A percentile compares a stretch with the other conserved stretches of the same genome.
Conservation (phyloP, 2,797 vertebrate species). For the Sebastes diploproa region DNA sequence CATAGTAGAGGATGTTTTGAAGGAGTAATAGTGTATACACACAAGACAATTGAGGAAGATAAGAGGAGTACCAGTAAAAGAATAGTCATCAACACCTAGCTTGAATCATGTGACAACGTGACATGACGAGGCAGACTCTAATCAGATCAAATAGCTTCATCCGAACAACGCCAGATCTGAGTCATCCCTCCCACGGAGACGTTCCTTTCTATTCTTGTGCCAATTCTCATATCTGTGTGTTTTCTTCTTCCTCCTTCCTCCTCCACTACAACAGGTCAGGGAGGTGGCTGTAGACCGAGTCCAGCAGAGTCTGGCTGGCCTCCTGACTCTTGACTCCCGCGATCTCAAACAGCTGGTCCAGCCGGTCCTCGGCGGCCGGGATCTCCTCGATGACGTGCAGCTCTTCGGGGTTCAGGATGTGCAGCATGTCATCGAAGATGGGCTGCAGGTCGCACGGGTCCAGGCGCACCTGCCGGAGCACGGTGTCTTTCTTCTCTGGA, state of each 20-base stretch:
- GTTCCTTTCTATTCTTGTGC: not conserved
- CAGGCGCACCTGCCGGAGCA: conserved; percentile 94
- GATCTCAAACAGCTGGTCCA: conserved; percentile 95
- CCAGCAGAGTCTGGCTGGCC: conserved; percentile 96
- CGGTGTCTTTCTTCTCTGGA: conserved; percentile 97
- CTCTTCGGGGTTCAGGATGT: conserved; percentile 96
- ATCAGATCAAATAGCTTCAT: not conserved
- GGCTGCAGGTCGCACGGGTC: conserved; percentile 98
- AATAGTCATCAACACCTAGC: not conserved
- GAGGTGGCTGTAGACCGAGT: conserved; percentile 97
- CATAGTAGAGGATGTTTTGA: conserved; percentile 7
- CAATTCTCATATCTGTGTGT: not conserved
- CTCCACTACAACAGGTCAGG: conserved; percentile 90
- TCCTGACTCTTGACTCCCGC: conserved; percentile 97
- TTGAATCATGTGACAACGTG: conserved; percentile 3
- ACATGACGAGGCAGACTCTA: not conserved
- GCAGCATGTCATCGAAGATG: conserved; percentile 98
- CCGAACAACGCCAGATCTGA: not conserved
- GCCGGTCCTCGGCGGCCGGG: conserved; percentile 92
- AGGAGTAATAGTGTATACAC: conserved; percentile 10
- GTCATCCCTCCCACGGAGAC: not conserved
- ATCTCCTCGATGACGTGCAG: conserved; percentile 92
- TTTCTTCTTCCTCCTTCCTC: not conserved
- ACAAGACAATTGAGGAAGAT: conserved; percentile 14
- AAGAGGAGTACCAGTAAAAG: not conserved